Evolutionary conservation across 2,888 invertebrate genomes (phyloP).

Genomic region (Didymodactylos carnosus): DNA sequence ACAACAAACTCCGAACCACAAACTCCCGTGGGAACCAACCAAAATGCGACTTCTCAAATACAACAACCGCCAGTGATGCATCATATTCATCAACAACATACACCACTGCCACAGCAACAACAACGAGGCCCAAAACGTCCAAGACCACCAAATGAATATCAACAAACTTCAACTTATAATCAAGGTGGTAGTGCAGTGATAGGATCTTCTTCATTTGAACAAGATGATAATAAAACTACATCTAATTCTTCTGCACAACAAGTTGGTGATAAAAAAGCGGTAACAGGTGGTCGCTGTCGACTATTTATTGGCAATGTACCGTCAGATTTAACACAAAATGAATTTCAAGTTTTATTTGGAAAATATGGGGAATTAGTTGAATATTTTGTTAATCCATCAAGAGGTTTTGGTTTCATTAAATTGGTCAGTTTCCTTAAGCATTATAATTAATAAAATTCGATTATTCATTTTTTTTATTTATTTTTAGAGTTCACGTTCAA

Average conservation of each 20-base stretch:
- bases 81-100: too few species aligned
- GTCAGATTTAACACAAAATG: slow-evolving; percentile 66
- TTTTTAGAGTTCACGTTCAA: slow-evolving; percentile 35
- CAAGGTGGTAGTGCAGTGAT: too few species aligned
- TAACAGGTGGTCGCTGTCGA: slow-evolving; percentile 55
- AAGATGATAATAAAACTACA: too few species aligned
- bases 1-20: too few species aligned
- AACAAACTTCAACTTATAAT: not conserved
- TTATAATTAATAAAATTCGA: slow-evolving; percentile 18
- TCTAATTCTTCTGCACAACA: not conserved
- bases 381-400: slow-evolving; percentile 73
- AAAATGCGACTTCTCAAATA: too few species aligned
- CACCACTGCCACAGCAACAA: not conserved
- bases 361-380: slow-evolving; percentile 75
- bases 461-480: too few species aligned
- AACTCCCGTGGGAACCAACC: too few species aligned
- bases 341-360: slow-evolving; percentile 62
- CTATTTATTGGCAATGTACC: slow-evolving; percentile 85
- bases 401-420: slow-evolving; percentile 86
- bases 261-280: not conserved
- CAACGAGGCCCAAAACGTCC: not conserved
- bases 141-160: not conserved
- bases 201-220: too few species aligned
- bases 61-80: too few species aligned
- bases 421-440: slow-evolving; percentile 47